Conservation (phyloP, 1,140 invertebrate species). For the Apis cerana region DNA sequence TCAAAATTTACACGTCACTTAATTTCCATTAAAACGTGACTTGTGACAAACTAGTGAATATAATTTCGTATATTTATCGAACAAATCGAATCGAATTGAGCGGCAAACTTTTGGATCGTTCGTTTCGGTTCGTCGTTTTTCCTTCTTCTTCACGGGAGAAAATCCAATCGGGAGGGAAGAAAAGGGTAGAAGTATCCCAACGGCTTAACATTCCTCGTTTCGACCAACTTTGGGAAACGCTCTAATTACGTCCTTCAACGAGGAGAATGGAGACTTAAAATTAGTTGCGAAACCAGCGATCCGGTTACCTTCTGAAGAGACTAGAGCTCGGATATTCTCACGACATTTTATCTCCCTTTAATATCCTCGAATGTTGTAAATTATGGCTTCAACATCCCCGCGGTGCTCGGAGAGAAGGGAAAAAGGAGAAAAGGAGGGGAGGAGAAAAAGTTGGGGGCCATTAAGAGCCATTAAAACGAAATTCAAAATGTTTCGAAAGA, state of each 20-base stretch:
- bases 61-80: too few relatives aligned
- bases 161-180: not conserved
- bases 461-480: not conserved
- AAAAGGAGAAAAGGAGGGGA: too few relatives aligned
- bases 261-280: slow-evolving; percentile 57
- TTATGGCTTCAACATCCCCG: not conserved
- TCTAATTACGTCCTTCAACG: slow-evolving; percentile 58
- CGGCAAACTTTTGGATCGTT: too few relatives aligned
- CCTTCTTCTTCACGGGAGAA: not conserved
- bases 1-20: too few relatives aligned
- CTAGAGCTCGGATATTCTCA: not conserved
- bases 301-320: slow-evolving; percentile 28
- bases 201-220: slow-evolving; percentile 32
- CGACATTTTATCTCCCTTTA: slow-evolving; percentile 14
- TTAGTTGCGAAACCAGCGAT: slow-evolving; percentile 54
- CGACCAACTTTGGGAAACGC: slow-evolving; percentile 50
- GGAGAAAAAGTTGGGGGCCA: not conserved
- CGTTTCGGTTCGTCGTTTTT: too few relatives aligned
- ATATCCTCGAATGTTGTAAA: slow-evolving; percentile 4
- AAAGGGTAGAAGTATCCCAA: slow-evolving; percentile 31
- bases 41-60: too few relatives aligned
- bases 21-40: too few relatives aligned
- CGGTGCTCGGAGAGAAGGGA: not conserved
- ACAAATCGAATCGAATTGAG: too few relatives aligned
- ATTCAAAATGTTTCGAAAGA: not conserved